Base-by-base conservation (phyloP, 2,797 vertebrate species). In the Cyclura pinguis region DNA sequence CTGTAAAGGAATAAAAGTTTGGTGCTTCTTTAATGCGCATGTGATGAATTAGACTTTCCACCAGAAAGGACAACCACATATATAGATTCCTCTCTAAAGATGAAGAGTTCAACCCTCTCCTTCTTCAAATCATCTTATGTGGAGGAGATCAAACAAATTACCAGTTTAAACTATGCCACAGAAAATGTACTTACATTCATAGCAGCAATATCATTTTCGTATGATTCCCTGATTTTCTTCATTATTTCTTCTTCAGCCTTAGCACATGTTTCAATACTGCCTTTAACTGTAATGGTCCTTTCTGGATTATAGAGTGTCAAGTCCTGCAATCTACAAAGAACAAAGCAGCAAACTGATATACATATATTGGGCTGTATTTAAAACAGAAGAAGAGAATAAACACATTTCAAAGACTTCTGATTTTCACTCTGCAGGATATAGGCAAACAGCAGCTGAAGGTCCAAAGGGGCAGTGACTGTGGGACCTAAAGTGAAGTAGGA, bases 151-250 rank as follows among this genome's bases (percentile, higher is more conserved):
- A 55, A 64, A 38, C 3, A 69, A 16, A 62, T 59, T 74, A 69
- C 35, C 52, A 78, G 32, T 22, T 87, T 92, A 52, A 52, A 67
- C 93, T 91, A 1, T 0, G 2, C 47, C 24, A 55, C 6, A 74
- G 57, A 84, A 81, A 82, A 69, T 90, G 77, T 42, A 96, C 99
- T 98, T 97, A 99, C 99, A 83, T 99, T 99, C 99, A 99, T 99
- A 97, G 99, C 99, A 95, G 99, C 98, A 96, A 99, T 98, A 92
- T 99, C 99, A 59, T 99, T 99, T 94, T 99, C 99, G 22, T 99
- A 99, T 35, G 99, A 98, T 97, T 99, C 99, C 95, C 98, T 97
- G 97, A 99, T 97, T 97, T 99, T 99, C 98, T 98, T 99, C 99
- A 99, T 99, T 91, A 99, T 98, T 96, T 99, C 99, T 96, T 99